Evolutionary conservation across 2,888 invertebrate species (phyloP).

Genomic region (Fragum fragum): DNA sequence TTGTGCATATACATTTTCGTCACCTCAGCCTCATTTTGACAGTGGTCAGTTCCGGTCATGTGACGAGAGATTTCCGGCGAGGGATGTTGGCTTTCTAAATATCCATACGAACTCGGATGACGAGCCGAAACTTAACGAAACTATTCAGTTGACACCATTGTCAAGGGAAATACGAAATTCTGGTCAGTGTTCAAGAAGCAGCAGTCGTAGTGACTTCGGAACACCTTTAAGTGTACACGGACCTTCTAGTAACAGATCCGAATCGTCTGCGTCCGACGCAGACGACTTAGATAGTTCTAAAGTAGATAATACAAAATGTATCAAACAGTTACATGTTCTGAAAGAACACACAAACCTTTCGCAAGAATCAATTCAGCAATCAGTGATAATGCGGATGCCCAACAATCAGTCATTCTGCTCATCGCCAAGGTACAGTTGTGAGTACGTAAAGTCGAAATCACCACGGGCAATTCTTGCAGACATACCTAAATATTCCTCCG

Average conservation of each 20-base stretch:
- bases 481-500: conserved; percentile 53
- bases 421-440: conserved; percentile 64
- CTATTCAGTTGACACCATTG: conserved; percentile 64
- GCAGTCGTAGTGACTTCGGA: conserved; percentile 77
- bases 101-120: conserved; percentile 49
- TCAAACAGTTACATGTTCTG: conserved; percentile 48
- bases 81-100: conserved; percentile 43
- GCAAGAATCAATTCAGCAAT: conserved; percentile 77
- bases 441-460: conserved; percentile 62
- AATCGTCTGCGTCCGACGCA: conserved; percentile 85
- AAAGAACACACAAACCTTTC: conserved; percentile 66
- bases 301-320: conserved; percentile 47
- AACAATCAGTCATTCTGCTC: conserved; percentile 57
- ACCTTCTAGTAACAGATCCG: conserved; percentile 85
- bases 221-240: conserved; percentile 74
- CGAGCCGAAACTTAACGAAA: conserved; percentile 64
- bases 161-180: conserved; percentile 69
- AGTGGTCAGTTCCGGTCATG: conserved; percentile 56
- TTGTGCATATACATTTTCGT: conserved; percentile 54
- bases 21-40: conserved; percentile 59
- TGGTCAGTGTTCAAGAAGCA: conserved; percentile 79
- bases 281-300: conserved; percentile 75
- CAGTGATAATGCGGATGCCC: conserved; percentile 83
- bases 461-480: conserved; percentile 60
- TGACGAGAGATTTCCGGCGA: conserved; percentile 49